Percentiles rank a stretch among this genome's conserved stretches.
Evolutionary conservation across 1,140 invertebrate genomes (phyloP).

Genomic region (Drosophila baimaii): DNA sequence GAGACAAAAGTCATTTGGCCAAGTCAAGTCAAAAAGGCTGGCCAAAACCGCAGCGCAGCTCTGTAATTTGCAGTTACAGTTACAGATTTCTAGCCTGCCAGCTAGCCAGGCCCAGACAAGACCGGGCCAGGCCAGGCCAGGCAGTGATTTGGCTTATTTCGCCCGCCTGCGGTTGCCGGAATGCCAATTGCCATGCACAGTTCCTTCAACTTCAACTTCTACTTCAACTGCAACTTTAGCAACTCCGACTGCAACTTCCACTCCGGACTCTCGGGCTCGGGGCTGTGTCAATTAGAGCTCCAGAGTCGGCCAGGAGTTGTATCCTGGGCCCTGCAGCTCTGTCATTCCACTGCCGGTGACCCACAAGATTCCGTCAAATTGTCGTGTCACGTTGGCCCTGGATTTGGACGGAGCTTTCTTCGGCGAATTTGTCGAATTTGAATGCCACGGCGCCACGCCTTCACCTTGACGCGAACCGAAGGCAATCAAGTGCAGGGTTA

Average conservation of each 20-base stretch:
- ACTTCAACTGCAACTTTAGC: conserved; percentile 8
- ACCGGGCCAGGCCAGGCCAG: conserved; percentile 8
- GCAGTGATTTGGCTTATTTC: conserved; percentile 75
- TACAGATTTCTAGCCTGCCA: conserved; percentile 78
- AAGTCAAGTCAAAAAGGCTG: conserved; percentile 51
- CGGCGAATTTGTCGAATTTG: conserved; percentile 54
- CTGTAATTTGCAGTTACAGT: conserved; percentile 75
- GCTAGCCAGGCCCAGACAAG: neutral
- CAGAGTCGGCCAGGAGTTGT: conserved; percentile 3
- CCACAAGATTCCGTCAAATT: conserved; percentile 66
- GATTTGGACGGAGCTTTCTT: neutral
- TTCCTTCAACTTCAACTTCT: conserved; percentile 45
- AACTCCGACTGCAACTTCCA: conserved; percentile 20
- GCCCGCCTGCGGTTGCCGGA: conserved; percentile 56
- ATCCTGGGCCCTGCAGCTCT: conserved; percentile 53
- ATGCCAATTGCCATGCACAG: conserved; percentile 59
- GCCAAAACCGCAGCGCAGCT: conserved; percentile 53
- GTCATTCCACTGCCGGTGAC: conserved; percentile 60
- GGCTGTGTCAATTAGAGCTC: conserved; percentile 74
- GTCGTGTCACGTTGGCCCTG: conserved; percentile 73
- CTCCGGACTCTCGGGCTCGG: conserved; percentile 14
- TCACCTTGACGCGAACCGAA: conserved; percentile 66
- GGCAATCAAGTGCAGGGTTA: conserved; percentile 58
- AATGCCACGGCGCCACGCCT: conserved; percentile 35
- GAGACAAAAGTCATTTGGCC: conserved; percentile 74